These are phyloP conservation scores for Timandra comae DNA, from an alignment of 2,888 invertebrate species.

Conservation along the genomic window DNA sequence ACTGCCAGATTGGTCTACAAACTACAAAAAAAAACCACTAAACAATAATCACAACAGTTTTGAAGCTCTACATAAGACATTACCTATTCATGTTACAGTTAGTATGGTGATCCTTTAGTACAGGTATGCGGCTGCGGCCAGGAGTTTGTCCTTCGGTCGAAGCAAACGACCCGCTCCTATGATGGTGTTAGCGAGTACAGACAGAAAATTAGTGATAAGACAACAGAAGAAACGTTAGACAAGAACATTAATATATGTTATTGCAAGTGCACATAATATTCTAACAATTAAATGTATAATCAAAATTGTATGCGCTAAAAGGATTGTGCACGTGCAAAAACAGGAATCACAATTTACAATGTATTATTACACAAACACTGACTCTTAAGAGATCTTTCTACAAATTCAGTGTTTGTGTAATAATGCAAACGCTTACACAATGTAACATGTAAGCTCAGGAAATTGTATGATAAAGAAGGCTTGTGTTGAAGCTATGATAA, in stretches of 20 bases:
- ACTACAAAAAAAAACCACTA: slow-evolving; percentile 21
- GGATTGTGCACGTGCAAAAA: slow-evolving; percentile 17
- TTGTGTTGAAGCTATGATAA: background rate
- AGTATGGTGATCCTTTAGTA: slow-evolving; percentile 71
- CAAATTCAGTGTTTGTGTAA: slow-evolving; percentile 5
- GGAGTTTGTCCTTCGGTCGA: slow-evolving; percentile 71
- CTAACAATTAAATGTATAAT: no score
- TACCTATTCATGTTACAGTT: slow-evolving; percentile 71
- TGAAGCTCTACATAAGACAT: slow-evolving; percentile 28
- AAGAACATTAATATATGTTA: slow-evolving; percentile 36
- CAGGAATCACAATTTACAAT: background rate
- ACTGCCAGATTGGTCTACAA: slow-evolving; percentile 11
- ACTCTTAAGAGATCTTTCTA: no score
- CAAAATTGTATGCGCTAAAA: no score
- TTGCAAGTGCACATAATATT: slow-evolving; percentile 42
- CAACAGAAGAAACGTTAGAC: slow-evolving; percentile 37
- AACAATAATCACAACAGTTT: slow-evolving; percentile 21
- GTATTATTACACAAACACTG: no score
- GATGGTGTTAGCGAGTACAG: slow-evolving; percentile 65
- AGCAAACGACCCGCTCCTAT: slow-evolving; percentile 72
- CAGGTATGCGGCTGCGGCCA: slow-evolving; percentile 69
- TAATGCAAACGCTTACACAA: slow-evolving; percentile 12
- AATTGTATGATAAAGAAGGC: slow-evolving; percentile 8
- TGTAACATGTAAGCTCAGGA: slow-evolving; percentile 10
- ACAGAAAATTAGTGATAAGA: slow-evolving; percentile 59